These are phyloP conservation scores for Aeoliscus strigatus DNA, from an alignment of 2,797 vertebrate species.

Conservation along the genomic window DNA sequence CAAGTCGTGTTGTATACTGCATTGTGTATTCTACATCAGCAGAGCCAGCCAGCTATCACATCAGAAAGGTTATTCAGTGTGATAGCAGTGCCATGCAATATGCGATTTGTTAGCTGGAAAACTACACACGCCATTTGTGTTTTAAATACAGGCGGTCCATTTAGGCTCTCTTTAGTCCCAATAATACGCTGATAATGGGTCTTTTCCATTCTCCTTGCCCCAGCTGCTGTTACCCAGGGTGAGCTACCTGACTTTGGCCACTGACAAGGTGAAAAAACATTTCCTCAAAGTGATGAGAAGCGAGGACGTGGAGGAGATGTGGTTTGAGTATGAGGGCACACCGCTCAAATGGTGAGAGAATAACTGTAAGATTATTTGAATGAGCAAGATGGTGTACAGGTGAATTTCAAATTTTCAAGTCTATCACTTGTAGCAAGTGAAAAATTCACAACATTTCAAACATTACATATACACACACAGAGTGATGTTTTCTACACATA, in stretches of 20 bases:
- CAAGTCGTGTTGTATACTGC: no score
- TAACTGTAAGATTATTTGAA: not conserved
- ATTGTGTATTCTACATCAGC: no score
- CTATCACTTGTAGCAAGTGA: no score
- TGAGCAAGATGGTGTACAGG: not conserved
- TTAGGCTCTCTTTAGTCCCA: not conserved
- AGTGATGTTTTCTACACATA: no score
- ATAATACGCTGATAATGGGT: not conserved
- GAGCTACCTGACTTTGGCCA: constrained; percentile 95
- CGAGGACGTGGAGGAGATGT: constrained; percentile 94
- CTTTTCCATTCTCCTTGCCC: not conserved
- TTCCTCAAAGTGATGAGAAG: constrained; percentile 93
- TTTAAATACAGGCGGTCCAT: not conserved
- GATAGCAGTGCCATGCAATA: no score
- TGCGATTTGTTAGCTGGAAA: no score
- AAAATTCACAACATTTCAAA: no score
- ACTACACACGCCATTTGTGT: no score
- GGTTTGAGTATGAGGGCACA: constrained; percentile 97
- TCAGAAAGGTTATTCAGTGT: no score
- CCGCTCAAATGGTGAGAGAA: constrained; percentile 91
- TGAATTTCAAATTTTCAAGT: no score
- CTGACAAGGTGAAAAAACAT: constrained; percentile 98
- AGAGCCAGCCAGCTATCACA: no score
- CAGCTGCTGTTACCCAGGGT: constrained; percentile 94
- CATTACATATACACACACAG: no score